Conservation (phyloP, 2,797 vertebrate species). For the Bradypus variegatus region DNA sequence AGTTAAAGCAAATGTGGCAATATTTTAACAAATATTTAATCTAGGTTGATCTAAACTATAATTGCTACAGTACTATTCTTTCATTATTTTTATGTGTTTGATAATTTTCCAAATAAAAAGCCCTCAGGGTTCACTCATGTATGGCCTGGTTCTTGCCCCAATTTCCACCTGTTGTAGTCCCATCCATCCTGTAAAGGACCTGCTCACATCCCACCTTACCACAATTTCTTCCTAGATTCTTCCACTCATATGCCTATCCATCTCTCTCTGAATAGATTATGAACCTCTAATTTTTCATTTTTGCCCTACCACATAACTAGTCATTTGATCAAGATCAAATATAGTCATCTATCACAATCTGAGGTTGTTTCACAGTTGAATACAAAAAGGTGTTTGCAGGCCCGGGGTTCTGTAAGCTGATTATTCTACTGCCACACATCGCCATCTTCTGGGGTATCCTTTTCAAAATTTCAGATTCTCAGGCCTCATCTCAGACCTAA, state of each 20-base stretch:
- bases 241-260: background rate
- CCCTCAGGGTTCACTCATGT: background rate
- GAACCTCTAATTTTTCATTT: background rate
- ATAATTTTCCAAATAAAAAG: slow-evolving; percentile 14
- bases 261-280: background rate
- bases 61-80: background rate
- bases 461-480: background rate
- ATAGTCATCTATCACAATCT: background rate
- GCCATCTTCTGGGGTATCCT: background rate
- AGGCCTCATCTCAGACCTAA: background rate
- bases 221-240: background rate
- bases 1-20: background rate
- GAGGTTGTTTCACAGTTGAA: background rate
- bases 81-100: background rate
- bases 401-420: background rate
- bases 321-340: background rate
- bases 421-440: slow-evolving; percentile 25
- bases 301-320: background rate
- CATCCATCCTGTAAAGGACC: background rate
- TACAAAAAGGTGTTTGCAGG: background rate
- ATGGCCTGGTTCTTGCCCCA: background rate
- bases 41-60: background rate
- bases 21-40: background rate
- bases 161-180: background rate
- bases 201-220: background rate